Evolutionary conservation across 37 sponge, comb jelly and placozoan genomes (phyloP).

Genomic region (Lycopodina hypogea): DNA sequence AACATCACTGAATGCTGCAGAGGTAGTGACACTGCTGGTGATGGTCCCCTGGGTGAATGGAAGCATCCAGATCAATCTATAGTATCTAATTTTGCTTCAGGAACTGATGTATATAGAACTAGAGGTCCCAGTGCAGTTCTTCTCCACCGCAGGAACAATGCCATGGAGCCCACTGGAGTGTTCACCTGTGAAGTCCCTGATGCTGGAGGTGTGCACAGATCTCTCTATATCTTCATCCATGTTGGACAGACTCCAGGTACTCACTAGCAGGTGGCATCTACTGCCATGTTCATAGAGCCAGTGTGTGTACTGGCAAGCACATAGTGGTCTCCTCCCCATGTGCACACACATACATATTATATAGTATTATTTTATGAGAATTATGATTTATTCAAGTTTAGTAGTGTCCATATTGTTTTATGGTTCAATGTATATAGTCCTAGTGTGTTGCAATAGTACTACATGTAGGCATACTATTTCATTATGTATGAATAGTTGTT

Average conservation of each 20-base stretch:
- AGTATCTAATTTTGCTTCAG: not conserved
- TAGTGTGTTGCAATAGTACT: too few species aligned
- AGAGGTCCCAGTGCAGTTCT: slow-evolving; percentile 8
- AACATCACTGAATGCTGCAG: not conserved
- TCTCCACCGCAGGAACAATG: not conserved
- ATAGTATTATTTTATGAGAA: too few species aligned
- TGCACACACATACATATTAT: too few species aligned
- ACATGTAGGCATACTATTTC: too few species aligned
- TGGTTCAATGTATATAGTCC: too few species aligned
- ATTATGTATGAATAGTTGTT: too few species aligned
- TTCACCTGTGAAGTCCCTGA: slow-evolving; percentile 20
- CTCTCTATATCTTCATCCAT: not conserved
- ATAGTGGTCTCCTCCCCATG: too few species aligned
- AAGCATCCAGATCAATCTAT: not conserved
- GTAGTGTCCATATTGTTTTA: too few species aligned
- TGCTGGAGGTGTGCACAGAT: not conserved
- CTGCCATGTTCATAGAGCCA: not conserved
- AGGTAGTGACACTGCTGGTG: not conserved
- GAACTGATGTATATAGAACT: not conserved
- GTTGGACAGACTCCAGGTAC: not conserved
- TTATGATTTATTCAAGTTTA: too few species aligned
- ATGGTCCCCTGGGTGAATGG: not conserved
- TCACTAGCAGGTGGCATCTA: not conserved
- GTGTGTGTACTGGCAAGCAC: too few species aligned
- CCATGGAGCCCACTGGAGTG: slow-evolving; percentile 7